phyloP scores from a whole-genome alignment of 2,797 vertebrate species.

The Pangasius larnaudii region DNA sequence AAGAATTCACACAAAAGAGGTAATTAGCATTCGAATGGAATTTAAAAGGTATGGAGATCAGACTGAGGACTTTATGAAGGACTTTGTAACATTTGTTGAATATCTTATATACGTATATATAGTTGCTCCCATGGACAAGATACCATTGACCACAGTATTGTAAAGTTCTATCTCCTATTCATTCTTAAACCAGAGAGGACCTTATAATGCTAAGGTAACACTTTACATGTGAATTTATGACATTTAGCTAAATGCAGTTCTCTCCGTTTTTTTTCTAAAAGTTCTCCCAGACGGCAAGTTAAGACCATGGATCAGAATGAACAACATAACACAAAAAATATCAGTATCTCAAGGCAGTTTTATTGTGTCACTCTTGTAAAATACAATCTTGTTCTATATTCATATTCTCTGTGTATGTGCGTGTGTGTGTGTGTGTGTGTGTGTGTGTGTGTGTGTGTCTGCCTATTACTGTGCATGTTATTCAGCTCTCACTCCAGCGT shows the following conservation, averaged over 20 bases:
- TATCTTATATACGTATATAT: background rate
- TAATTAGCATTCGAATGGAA: background rate
- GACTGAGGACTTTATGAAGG: background rate
- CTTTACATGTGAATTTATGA: background rate
- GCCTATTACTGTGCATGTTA: slow-evolving; percentile 2
- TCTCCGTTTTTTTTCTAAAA: background rate
- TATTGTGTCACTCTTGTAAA: background rate
- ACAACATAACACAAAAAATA: background rate
- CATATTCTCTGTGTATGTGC: slow-evolving; percentile 9
- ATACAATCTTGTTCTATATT: background rate
- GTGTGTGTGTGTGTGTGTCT: slow-evolving; percentile 14
- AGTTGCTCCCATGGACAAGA: background rate
- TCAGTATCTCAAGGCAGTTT: background rate
- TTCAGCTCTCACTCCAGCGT: background rate
- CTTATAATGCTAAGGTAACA: background rate
- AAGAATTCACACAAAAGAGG: background rate
- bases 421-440: slow-evolving; percentile 40
- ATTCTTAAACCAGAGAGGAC: background rate
- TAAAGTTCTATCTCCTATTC: background rate
- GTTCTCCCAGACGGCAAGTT: background rate
- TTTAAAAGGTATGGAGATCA: background rate
- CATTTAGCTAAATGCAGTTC: background rate
- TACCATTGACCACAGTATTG: background rate
- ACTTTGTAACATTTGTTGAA: background rate
- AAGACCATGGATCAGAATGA: background rate